These are phyloP conservation scores for Microctonus brassicae DNA, from an alignment of 2,888 invertebrate genomes.

Conservation along the genomic window DNA sequence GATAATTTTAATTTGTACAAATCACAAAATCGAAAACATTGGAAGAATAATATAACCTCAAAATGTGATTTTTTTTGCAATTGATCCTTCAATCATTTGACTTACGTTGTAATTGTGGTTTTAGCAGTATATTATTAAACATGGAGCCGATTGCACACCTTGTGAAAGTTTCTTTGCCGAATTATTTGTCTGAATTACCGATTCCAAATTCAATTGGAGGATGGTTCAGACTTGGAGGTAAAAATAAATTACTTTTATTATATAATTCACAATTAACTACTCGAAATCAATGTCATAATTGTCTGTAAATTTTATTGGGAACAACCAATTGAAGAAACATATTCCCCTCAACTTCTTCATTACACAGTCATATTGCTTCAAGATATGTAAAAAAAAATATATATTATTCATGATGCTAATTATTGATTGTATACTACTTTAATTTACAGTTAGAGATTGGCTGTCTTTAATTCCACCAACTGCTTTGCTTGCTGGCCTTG, in stretches of 20 bases:
- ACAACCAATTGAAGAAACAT: background rate
- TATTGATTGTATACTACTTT: slow-evolving; percentile 33
- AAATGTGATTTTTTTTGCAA: too few species aligned
- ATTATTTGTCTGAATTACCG: slow-evolving; percentile 86
- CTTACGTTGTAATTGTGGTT: slow-evolving; percentile 50
- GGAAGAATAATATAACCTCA: too few species aligned
- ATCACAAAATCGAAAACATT: too few species aligned
- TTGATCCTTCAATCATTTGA: too few species aligned
- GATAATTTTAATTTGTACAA: too few species aligned
- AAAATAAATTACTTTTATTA: slow-evolving; percentile 20
- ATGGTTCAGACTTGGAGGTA: slow-evolving; percentile 89
- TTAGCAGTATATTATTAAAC: slow-evolving; percentile 66
- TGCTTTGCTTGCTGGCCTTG: slow-evolving; percentile 82
- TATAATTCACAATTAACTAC: slow-evolving; percentile 43
- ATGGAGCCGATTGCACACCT: slow-evolving; percentile 85
- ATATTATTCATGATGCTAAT: background rate
- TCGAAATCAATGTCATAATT: background rate
- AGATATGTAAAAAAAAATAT: background rate
- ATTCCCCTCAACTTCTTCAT: background rate
- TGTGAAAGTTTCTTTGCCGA: slow-evolving; percentile 84
- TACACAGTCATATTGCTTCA: background rate
- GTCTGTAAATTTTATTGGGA: background rate
- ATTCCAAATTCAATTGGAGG: slow-evolving; percentile 87
- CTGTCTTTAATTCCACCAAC: slow-evolving; percentile 85
- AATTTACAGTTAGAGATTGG: slow-evolving; percentile 86